These are phyloP conservation scores for Drosophila anceps DNA, from an alignment of 2,888 invertebrate species.

Conservation along the genomic window DNA sequence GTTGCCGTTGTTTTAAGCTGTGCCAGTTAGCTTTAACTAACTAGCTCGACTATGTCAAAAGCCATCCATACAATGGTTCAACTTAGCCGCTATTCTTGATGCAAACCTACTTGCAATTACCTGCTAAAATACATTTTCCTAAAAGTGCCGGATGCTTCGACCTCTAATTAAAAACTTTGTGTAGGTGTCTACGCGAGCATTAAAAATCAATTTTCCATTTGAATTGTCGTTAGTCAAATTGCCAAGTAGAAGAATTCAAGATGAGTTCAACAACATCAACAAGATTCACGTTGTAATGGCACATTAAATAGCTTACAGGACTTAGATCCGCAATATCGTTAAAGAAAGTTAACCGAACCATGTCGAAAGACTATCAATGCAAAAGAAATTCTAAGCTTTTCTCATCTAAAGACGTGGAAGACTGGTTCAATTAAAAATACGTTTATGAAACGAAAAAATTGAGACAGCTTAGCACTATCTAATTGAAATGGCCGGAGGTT, in stretches of 20 bases:
- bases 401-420: neutral
- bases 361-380: conserved; percentile 4
- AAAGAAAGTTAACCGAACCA: conserved; percentile 35
- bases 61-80: conserved; percentile 24
- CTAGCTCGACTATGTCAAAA: conserved; percentile 31
- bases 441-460: conserved; percentile 23
- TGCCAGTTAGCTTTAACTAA: conserved; percentile 59
- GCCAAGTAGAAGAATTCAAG: conserved; percentile 11
- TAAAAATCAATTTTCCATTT: conserved; percentile 57
- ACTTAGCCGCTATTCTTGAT: conserved; percentile 8
- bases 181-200: conserved; percentile 28
- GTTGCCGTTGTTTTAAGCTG: conserved; percentile 48
- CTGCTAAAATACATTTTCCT: neutral
- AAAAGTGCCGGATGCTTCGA: neutral
- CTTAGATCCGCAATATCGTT: conserved; percentile 2
- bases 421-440: conserved; percentile 12
- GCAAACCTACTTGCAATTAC: conserved; percentile 18
- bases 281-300: conserved; percentile 1
- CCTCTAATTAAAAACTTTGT: too few species aligned
- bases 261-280: conserved; percentile 43
- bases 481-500: conserved; percentile 36
- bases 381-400: conserved; percentile 11
- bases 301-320: conserved; percentile 34
- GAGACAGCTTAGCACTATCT: conserved; percentile 24
- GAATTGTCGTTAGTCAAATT: conserved; percentile 45